Evolutionary conservation across 2,888 invertebrate species (phyloP).

Genomic region (Noctua janthina): DNA sequence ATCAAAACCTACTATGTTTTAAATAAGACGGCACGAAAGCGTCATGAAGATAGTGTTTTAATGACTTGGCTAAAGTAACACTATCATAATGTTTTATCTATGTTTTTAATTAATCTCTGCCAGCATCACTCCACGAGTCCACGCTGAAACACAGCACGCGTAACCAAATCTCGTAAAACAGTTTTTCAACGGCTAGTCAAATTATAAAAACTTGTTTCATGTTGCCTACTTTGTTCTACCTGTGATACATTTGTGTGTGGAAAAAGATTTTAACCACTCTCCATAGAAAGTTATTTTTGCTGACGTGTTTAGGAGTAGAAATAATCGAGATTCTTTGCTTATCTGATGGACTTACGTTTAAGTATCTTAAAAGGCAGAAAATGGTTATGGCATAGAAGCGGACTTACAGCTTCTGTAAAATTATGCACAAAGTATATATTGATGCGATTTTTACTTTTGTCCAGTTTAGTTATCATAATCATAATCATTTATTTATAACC

Average conservation of each 20-base stretch:
- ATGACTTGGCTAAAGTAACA: constrained; percentile 67
- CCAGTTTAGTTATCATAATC: too few relatives aligned
- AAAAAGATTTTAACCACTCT: constrained; percentile 21
- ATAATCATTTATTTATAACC: not conserved
- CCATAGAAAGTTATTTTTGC: constrained; percentile 46
- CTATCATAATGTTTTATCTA: not conserved
- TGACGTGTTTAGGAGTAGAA: constrained; percentile 14
- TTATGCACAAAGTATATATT: not conserved
- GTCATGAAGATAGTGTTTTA: constrained; percentile 63
- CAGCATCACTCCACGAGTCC: constrained; percentile 30
- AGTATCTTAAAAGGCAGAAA: not conserved
- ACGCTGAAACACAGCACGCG: constrained; percentile 41
- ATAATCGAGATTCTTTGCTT: constrained; percentile 13
- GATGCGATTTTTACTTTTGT: too few relatives aligned
- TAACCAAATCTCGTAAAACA: constrained; percentile 55
- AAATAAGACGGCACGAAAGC: constrained; percentile 48
- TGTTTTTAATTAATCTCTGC: not conserved
- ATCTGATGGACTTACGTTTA: not conserved
- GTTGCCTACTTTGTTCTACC: constrained; percentile 24
- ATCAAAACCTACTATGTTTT: constrained; percentile 20
- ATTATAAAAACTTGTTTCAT: constrained; percentile 39
- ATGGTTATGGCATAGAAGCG: not conserved
- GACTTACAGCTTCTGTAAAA: not conserved
- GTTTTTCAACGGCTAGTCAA: constrained; percentile 50
- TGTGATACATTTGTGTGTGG: constrained; percentile 23